Conservation (phyloP, 2,113 vertebrate genomes). For the Aldabrachelys gigantea region DNA sequence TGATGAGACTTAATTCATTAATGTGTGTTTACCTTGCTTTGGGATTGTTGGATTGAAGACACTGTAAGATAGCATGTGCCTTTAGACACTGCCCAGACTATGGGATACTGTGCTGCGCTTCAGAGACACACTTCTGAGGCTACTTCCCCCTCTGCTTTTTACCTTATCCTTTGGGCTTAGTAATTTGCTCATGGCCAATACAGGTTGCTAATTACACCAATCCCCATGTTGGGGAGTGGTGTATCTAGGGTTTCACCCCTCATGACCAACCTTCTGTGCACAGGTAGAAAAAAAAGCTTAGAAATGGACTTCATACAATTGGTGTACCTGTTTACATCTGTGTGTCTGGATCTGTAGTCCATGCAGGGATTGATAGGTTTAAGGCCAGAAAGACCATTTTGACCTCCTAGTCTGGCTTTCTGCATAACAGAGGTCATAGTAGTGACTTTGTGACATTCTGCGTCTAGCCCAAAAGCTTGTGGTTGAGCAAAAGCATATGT, state of each 20-base stretch:
- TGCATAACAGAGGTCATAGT: neutral
- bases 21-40: neutral
- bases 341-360: neutral
- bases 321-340: neutral
- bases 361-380: rapidly evolving
- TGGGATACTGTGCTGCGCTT: neutral
- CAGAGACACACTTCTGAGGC: neutral
- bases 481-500: neutral
- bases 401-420: neutral
- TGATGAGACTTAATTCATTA: neutral
- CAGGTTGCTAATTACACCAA: neutral
- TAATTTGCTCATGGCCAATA: neutral
- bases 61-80: neutral
- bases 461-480: neutral
- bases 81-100: neutral
- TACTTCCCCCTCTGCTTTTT: neutral
- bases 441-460: rapidly evolving
- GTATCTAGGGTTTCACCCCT: neutral
- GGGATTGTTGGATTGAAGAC: neutral
- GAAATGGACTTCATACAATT: neutral
- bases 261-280: neutral
- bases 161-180: neutral
- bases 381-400: neutral
- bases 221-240: rapidly evolving
- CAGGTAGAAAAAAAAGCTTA: neutral